These are phyloP conservation scores for Monarcha castaneiventris DNA, from an alignment of 2,113 vertebrate genomes.

Conservation along the genomic window DNA sequence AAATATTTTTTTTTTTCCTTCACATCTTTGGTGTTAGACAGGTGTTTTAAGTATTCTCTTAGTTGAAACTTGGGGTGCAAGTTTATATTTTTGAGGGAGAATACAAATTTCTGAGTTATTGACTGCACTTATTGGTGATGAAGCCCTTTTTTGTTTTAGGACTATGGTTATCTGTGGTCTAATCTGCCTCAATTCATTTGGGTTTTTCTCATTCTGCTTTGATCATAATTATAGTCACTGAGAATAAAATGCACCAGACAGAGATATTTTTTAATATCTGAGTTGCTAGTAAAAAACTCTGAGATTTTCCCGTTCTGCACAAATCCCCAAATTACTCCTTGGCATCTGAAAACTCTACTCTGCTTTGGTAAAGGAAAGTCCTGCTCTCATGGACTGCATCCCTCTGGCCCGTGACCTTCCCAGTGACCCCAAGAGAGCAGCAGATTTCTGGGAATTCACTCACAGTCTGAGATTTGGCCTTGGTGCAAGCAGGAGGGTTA, in stretches of 20 bases:
- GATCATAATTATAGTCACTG: not conserved
- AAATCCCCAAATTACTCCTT: not conserved
- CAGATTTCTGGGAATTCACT: not conserved
- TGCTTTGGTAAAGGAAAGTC: not conserved
- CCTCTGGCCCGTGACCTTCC: not conserved
- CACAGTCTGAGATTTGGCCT: accelerated
- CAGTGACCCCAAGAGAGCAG: not conserved
- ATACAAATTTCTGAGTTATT: not conserved
- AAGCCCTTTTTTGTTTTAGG: not conserved
- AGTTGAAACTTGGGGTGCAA: not conserved
- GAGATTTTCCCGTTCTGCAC: not conserved
- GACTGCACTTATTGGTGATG: not conserved
- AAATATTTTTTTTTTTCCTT: accelerated
- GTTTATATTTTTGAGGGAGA: not conserved
- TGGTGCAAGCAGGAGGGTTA: not conserved
- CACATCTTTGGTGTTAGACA: not conserved
- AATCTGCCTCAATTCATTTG: not conserved
- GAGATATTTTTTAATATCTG: not conserved
- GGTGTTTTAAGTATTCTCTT: not conserved
- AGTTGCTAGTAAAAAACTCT: not conserved
- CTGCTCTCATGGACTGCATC: not conserved
- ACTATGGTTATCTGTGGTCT: not conserved
- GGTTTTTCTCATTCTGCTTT: not conserved
- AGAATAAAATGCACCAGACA: not conserved
- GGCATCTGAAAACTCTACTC: not conserved